phyloP scores from a whole-genome alignment of 2,797 vertebrate genomes.

The Capromys pilorides region DNA sequence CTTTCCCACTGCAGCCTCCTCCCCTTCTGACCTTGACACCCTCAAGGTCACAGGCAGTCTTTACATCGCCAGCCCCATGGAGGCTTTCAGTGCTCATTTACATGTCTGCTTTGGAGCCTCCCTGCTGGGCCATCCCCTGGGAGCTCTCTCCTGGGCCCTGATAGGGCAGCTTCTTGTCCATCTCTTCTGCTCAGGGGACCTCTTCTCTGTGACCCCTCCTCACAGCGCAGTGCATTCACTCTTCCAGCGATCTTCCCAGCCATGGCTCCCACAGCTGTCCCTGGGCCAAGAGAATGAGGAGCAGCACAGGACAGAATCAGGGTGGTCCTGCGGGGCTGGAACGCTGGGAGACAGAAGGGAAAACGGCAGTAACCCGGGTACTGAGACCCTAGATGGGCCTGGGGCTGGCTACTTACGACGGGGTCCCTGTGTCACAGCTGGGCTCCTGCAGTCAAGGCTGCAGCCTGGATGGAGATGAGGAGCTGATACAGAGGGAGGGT shows the following conservation, averaged over 20 bases:
- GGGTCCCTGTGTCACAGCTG: not conserved
- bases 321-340: accelerated
- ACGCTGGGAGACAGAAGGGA: not conserved
- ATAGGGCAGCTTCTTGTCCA: not conserved
- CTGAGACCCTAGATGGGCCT: not conserved
- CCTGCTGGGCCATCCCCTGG: not conserved
- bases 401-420: no score
- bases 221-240: not conserved
- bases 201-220: not conserved
- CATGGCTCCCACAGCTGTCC: not conserved
- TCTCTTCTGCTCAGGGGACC: not conserved
- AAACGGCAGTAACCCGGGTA: accelerated
- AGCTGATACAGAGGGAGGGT: not conserved
- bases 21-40: no score
- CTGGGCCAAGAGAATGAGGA: not conserved
- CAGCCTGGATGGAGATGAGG: not conserved
- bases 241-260: not conserved
- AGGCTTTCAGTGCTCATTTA: not conserved
- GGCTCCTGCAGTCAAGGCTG: not conserved
- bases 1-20: not conserved
- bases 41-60: not conserved
- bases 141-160: not conserved
- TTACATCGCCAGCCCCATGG: not conserved
- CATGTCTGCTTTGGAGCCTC: not conserved
- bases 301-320: not conserved